These are phyloP conservation scores for Enteromius unitaeniatus DNA, from an alignment of 2,797 vertebrate genomes.

Conservation along the genomic window DNA sequence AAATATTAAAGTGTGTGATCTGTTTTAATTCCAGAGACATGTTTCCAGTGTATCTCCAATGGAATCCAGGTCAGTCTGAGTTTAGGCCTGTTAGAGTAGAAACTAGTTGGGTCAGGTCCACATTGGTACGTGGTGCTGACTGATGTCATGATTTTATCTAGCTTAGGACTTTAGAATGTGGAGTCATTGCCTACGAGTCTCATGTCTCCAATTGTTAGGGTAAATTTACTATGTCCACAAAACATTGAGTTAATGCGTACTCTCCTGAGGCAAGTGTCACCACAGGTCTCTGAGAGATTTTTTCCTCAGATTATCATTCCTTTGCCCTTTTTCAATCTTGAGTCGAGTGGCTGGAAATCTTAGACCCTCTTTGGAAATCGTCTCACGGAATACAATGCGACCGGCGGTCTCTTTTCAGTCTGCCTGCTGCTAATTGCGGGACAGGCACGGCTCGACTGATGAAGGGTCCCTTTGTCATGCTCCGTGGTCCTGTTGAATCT, in stretches of 20 bases:
- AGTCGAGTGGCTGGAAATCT: slow-evolving; percentile 50
- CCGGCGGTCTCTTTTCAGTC: slow-evolving; percentile 76
- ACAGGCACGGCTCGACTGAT: slow-evolving; percentile 80
- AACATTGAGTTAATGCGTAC: slow-evolving; percentile 36
- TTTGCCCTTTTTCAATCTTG: slow-evolving; percentile 64
- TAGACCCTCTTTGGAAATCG: slow-evolving; percentile 49
- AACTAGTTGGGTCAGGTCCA: slow-evolving; percentile 1
- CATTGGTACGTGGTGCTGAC: not conserved
- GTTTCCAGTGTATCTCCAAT: not conserved
- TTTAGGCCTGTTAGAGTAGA: slow-evolving; percentile 19
- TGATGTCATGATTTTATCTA: slow-evolving; percentile 37
- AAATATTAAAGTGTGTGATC: not conserved
- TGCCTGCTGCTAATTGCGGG: slow-evolving; percentile 81
- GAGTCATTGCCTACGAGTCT: slow-evolving; percentile 8
- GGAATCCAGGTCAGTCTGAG: slow-evolving; percentile 25
- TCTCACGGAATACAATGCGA: slow-evolving; percentile 63
- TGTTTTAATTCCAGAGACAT: not conserved
- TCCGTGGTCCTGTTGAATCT: slow-evolving; percentile 76
- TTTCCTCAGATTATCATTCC: slow-evolving; percentile 75
- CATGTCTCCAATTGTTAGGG: slow-evolving; percentile 30
- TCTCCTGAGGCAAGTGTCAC: slow-evolving; percentile 52
- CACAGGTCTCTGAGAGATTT: slow-evolving; percentile 64
- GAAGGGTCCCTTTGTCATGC: slow-evolving; percentile 84
- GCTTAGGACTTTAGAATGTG: not conserved
- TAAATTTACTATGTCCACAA: slow-evolving; percentile 39